Evolutionary conservation across 2,797 vertebrate genomes (phyloP).

Genomic region (Ficedula albicollis): DNA sequence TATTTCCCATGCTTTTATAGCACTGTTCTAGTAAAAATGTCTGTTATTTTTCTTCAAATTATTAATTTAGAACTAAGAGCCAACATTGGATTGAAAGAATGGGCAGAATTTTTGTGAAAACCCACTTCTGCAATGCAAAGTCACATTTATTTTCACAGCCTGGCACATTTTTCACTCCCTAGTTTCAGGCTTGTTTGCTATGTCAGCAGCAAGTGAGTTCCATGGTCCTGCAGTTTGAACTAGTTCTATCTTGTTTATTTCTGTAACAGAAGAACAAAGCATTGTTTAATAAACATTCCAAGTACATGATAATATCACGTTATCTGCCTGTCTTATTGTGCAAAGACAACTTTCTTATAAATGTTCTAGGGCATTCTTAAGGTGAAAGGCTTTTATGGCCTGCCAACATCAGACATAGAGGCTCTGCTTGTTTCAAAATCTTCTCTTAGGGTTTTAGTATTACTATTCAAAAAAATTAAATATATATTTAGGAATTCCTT

Average conservation of each 20-base stretch:
- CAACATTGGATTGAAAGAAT: not conserved
- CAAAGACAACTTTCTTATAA: constrained; percentile 18
- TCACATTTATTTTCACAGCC: not conserved
- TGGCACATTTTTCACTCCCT: not conserved
- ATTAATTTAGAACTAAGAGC: not conserved
- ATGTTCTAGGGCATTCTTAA: constrained; percentile 3
- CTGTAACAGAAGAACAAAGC: constrained; percentile 26
- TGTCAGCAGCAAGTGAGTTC: constrained; percentile 25
- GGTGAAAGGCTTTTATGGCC: not conserved
- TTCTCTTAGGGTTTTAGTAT: not conserved
- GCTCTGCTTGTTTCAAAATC: not conserved
- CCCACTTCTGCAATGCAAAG: not conserved
- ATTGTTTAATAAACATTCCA: constrained; percentile 69
- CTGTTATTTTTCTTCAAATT: not conserved
- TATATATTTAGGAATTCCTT: not conserved
- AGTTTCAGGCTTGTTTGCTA: not conserved
- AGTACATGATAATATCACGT: constrained; percentile 12
- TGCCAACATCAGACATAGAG: not conserved
- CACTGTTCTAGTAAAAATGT: not conserved
- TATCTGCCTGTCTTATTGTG: not conserved
- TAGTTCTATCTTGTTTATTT: constrained; percentile 47
- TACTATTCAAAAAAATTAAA: not conserved
- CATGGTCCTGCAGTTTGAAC: constrained; percentile 1
- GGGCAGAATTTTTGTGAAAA: not conserved
- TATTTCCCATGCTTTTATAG: not conserved